These are phyloP conservation scores for Spilosoma lubricipeda DNA, from an alignment of 2,888 invertebrate species.

Conservation along the genomic window DNA sequence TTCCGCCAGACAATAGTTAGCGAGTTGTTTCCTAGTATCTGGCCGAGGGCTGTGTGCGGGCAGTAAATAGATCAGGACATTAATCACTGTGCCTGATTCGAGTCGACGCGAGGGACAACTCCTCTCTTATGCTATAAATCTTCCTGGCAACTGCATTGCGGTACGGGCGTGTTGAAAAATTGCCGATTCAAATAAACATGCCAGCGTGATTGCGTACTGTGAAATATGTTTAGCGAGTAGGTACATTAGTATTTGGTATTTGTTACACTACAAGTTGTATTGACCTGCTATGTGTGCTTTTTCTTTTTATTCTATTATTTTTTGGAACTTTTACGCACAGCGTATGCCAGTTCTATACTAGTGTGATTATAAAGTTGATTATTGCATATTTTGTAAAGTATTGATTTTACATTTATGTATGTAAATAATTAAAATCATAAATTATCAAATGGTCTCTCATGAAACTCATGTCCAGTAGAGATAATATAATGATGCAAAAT, in stretches of 20 bases:
- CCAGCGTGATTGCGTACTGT: conserved; percentile 63
- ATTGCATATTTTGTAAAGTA: neutral
- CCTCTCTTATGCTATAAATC: conserved; percentile 73
- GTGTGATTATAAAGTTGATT: neutral
- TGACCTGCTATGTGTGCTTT: neutral
- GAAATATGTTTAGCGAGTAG: conserved; percentile 37
- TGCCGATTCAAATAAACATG: conserved; percentile 79
- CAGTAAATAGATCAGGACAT: conserved; percentile 75
- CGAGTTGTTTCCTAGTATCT: conserved; percentile 47
- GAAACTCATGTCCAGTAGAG: too few relatives aligned
- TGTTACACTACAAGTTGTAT: neutral
- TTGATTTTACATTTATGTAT: neutral
- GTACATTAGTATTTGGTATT: conserved; percentile 23
- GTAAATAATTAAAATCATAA: neutral
- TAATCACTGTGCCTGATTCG: conserved; percentile 75
- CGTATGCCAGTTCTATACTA: too few relatives aligned
- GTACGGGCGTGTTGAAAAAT: conserved; percentile 75
- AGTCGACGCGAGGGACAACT: conserved; percentile 66
- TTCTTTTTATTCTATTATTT: too few relatives aligned
- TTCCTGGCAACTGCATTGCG: conserved; percentile 77
- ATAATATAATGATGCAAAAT: neutral
- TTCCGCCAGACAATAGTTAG: conserved; percentile 31
- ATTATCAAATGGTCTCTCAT: too few relatives aligned
- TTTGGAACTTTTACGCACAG: too few relatives aligned
- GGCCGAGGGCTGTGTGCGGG: conserved; percentile 45